These are phyloP conservation scores for Xenops minutus DNA, from an alignment of 2,797 vertebrate genomes.

Conservation along the genomic window DNA sequence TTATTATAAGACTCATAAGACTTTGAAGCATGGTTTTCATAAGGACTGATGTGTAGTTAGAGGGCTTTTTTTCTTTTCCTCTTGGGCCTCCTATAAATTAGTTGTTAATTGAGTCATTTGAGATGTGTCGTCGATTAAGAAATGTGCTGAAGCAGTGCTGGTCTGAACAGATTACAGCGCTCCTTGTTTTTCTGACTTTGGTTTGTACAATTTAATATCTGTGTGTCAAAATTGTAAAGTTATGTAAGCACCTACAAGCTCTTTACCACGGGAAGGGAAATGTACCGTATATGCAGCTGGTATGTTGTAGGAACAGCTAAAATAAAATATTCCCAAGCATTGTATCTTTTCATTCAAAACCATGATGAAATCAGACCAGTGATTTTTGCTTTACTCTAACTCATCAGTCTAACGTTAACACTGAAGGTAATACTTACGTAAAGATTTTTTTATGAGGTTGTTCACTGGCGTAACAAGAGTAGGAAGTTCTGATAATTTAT, in stretches of 20 bases:
- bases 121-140: background rate
- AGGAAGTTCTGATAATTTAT: slow-evolving; percentile 11
- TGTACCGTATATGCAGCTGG: background rate
- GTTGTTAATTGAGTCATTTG: slow-evolving; percentile 4
- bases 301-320: background rate
- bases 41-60: background rate
- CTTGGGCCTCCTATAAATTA: background rate
- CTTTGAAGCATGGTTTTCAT: background rate
- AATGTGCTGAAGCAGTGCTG: background rate
- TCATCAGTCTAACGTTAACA: background rate
- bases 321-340: background rate
- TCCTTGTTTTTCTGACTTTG: background rate
- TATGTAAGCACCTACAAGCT: background rate
- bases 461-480: background rate
- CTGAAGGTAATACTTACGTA: background rate
- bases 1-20: background rate
- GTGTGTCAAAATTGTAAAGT: background rate
- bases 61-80: background rate
- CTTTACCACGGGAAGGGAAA: background rate
- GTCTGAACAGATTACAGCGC: background rate
- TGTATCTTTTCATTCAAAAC: background rate
- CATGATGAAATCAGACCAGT: background rate
- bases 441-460: background rate
- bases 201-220: background rate
- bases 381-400: background rate